phyloP scores from a whole-genome alignment of 2,888 invertebrate genomes.

The Drosophila kanekoi region DNA sequence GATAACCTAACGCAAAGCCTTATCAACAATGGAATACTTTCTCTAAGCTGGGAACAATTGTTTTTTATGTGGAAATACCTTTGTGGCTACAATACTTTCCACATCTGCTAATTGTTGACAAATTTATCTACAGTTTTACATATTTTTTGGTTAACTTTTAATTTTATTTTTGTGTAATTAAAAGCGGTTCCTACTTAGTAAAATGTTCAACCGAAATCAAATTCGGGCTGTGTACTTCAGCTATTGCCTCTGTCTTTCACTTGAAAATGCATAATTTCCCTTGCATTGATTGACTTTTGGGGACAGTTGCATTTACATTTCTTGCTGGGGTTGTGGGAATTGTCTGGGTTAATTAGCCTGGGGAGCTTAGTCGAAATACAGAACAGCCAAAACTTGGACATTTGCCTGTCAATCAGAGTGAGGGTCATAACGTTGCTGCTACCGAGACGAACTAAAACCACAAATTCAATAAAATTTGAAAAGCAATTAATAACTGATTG shows the following conservation, averaged over 20 bases:
- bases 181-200: not conserved
- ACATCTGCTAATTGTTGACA: too few species aligned
- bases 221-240: not conserved
- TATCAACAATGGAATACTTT: too few species aligned
- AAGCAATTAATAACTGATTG: slow-evolving; percentile 84
- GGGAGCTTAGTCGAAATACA: slow-evolving; percentile 8
- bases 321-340: slow-evolving; percentile 30
- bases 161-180: too few species aligned
- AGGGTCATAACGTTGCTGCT: not conserved
- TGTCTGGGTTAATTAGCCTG: slow-evolving; percentile 52
- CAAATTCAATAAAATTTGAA: slow-evolving; percentile 81
- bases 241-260: not conserved
- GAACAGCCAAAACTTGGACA: slow-evolving; percentile 13
- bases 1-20: too few species aligned
- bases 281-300: slow-evolving; percentile 26
- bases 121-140: too few species aligned
- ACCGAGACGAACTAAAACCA: slow-evolving; percentile 41
- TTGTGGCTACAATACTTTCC: too few species aligned
- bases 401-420: slow-evolving; percentile 48
- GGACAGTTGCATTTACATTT: slow-evolving; percentile 22
- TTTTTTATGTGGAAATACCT: too few species aligned
- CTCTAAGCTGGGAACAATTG: too few species aligned
- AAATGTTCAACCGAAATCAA: not conserved
- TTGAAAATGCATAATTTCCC: slow-evolving; percentile 4
- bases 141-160: too few species aligned